These are phyloP conservation scores for Agrotis exclamationis DNA, from an alignment of 2,888 invertebrate genomes.

Conservation along the genomic window DNA sequence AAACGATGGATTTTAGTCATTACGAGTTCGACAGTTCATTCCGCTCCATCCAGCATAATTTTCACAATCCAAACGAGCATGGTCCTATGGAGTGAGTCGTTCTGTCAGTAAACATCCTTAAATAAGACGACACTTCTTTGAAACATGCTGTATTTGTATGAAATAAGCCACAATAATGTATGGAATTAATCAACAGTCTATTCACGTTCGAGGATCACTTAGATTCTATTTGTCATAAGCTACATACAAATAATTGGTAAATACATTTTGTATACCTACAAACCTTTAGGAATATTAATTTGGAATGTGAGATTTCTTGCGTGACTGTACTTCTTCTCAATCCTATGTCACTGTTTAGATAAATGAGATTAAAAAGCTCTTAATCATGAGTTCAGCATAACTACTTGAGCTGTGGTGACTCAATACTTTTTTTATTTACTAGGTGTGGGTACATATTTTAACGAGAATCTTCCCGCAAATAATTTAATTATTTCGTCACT, in stretches of 20 bases:
- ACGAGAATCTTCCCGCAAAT: no score
- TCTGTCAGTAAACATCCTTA: no score
- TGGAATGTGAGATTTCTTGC: background rate
- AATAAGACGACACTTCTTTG: no score
- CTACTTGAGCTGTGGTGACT: background rate
- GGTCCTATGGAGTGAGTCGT: no score
- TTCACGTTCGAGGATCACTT: constrained; percentile 14
- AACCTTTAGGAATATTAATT: constrained; percentile 8
- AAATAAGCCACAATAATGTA: background rate
- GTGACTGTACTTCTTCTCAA: no score
- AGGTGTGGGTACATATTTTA: no score
- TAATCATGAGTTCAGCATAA: background rate
- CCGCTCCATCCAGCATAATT: no score
- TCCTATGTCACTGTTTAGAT: background rate
- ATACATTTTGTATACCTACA: background rate
- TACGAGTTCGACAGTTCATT: no score
- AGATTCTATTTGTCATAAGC: constrained; percentile 3
- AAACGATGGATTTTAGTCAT: no score
- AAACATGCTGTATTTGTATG: constrained; percentile 3
- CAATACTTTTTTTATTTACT: background rate
- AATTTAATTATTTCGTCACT: no score
- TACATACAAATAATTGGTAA: constrained; percentile 10
- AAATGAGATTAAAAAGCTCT: no score
- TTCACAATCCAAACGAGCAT: no score
- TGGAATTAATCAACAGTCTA: background rate